phyloP scores from a whole-genome alignment of 2,797 vertebrate genomes.

The Podarcis lilfordi region DNA sequence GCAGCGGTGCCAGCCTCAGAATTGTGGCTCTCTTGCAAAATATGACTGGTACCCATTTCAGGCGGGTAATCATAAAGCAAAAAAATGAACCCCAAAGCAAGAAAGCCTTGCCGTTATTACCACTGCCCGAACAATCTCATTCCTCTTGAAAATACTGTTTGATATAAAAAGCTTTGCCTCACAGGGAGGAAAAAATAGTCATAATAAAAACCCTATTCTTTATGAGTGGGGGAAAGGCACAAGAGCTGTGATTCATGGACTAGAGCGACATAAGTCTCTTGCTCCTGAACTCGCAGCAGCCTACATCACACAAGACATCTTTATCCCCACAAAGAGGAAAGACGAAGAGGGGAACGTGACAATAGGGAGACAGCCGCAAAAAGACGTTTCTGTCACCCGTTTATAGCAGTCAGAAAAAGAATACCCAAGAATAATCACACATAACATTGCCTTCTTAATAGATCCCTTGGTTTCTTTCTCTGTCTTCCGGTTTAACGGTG shows the following conservation, averaged over 20 bases:
- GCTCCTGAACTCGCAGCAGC: constrained; percentile 2
- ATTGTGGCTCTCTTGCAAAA: constrained; percentile 22
- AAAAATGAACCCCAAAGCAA: constrained; percentile 54
- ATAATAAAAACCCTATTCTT: constrained; percentile 20
- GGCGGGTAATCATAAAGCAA: constrained; percentile 33
- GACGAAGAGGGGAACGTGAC: background rate
- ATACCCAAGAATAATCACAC: constrained; percentile 29
- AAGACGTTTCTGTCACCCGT: constrained; percentile 47
- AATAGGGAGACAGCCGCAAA: constrained; percentile 21
- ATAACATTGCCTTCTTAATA: constrained; percentile 33
- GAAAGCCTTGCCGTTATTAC: constrained; percentile 34
- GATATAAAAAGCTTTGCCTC: constrained; percentile 38
- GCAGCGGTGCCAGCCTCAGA: constrained; percentile 9
- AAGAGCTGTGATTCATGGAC: background rate
- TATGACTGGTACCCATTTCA: constrained; percentile 55
- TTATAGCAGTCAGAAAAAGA: constrained; percentile 46
- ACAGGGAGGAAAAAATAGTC: background rate
- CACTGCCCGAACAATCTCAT: constrained; percentile 22
- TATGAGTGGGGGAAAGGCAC: constrained; percentile 33
- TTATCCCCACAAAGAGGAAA: constrained; percentile 26
- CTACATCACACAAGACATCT: constrained; percentile 27
- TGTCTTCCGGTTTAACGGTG: constrained; percentile 22
- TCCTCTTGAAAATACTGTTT: constrained; percentile 23
- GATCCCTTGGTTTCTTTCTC: constrained; percentile 16
- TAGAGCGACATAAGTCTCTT: constrained; percentile 29